These are phyloP conservation scores for Meghimatium bilineatum DNA, from an alignment of 2,888 invertebrate species.

Conservation along the genomic window DNA sequence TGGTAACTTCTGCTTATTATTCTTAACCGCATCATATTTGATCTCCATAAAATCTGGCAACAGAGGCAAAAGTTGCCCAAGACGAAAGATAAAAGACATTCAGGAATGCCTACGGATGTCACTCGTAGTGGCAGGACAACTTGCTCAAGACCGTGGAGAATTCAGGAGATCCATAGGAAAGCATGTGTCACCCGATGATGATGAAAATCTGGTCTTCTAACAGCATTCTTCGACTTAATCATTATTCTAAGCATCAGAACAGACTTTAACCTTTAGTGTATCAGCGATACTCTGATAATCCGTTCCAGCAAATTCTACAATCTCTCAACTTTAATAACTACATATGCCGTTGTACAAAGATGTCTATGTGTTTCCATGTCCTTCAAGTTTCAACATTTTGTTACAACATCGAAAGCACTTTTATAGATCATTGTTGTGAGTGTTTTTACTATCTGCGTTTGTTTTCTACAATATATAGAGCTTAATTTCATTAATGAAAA, in stretches of 20 bases:
- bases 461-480: not conserved
- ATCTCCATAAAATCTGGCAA: too few species aligned
- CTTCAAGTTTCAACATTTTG: not conserved
- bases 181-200: too few species aligned
- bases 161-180: too few species aligned
- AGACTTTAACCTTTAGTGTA: not conserved
- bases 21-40: too few species aligned
- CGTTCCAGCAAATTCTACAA: not conserved
- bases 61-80: too few species aligned
- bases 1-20: too few species aligned
- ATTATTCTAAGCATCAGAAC: not conserved
- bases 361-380: not conserved
- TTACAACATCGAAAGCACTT: too few species aligned
- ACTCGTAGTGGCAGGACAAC: too few species aligned
- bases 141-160: too few species aligned
- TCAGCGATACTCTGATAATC: not conserved
- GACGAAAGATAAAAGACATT: too few species aligned
- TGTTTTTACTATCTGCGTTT: not conserved
- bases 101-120: too few species aligned
- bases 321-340: not conserved
- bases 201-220: not conserved
- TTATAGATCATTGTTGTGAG: too few species aligned
- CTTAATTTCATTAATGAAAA: not conserved
- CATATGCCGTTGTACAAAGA: not conserved
- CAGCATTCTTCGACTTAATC: not conserved